Percentiles rank a stretch among this genome's conserved stretches.
These are phyloP conservation scores for Acrossocheilus wenchowensis DNA, from an alignment of 2,797 vertebrate species.

Conservation along the genomic window DNA sequence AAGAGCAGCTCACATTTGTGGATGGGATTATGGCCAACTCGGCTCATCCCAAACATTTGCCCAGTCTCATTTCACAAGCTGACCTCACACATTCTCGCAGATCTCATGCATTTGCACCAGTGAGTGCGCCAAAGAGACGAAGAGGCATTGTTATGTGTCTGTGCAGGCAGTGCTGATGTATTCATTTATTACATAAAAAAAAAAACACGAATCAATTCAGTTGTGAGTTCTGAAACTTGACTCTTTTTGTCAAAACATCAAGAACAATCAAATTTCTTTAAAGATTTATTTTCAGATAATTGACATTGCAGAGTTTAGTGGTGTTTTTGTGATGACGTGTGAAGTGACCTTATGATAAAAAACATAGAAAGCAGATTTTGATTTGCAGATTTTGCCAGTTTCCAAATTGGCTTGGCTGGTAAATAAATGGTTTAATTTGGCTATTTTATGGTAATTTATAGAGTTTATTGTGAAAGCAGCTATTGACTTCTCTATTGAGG, in stretches of 20 bases:
- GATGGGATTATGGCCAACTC: slow-evolving; percentile 54
- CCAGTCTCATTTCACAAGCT: slow-evolving; percentile 6
- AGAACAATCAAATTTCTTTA: not conserved
- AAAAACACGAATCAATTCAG: not conserved
- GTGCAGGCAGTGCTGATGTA: not conserved
- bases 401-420: too few species aligned
- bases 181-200: not conserved
- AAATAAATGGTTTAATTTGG: not conserved
- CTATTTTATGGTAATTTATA: not conserved
- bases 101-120: slow-evolving; percentile 7
- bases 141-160: not conserved
- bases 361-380: not conserved
- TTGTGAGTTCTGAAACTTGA: not conserved
- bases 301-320: not conserved
- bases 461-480: not conserved
- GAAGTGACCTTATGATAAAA: not conserved
- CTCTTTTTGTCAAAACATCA: not conserved
- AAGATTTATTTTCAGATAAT: not conserved
- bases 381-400: not conserved
- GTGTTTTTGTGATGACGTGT: not conserved
- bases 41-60: slow-evolving; percentile 18
- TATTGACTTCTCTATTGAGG: too few species aligned
- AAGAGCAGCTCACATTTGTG: slow-evolving; percentile 73
- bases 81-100: not conserved
- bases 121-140: not conserved